Evolutionary conservation across 2,888 invertebrate genomes (phyloP), one percentile per base, ranked within the genome.

Genomic region (Tetheella fluctuosa): DNA sequence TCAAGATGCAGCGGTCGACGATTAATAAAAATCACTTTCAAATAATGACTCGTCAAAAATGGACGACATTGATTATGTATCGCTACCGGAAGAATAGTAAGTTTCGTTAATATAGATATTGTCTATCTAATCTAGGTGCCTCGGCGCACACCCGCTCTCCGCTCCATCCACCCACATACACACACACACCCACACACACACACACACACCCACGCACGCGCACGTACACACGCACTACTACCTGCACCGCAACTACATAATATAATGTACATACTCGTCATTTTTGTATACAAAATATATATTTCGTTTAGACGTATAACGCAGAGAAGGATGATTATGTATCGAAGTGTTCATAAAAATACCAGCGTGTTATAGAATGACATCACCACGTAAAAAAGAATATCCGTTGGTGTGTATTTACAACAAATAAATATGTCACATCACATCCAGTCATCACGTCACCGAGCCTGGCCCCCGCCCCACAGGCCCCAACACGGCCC

Each of bases 201-300:
- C 25, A 25, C 25, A 25, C 6, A 25, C 25, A 25, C 6, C 2
- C 25, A 25, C 3, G 25, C 25, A 25, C n/a, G n/a, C n/a, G n/a
- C n/a, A n/a, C n/a, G n/a, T n/a, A n/a, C n/a, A 37, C 37, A 15
- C 15, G 15, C 37, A 15, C 6, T 15, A 10, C 12, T 1, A 12
- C 12, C 34, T 37, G 37, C 37, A 15, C 15, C 37, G 13, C 37
- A 13, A 15, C 37, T 15, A 15, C 37, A 2, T 30, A n/a, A n/a
- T n/a, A n/a, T n/a, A n/a, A 39, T 39, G 39, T 39, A n/a, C 39
- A 39, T 39, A 7, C 7, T n/a, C 39, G 7, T 39, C 39, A 15
- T n/a, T 6, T 39, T 39, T n/a, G n/a, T 39, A 39, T n/a, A 39
- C n/a, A 39, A 39, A n/a, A 39, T 39, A 39, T 39, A 39, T 39